Conservation (phyloP, 2,888 invertebrate genomes). For the Taenaris catops region DNA sequence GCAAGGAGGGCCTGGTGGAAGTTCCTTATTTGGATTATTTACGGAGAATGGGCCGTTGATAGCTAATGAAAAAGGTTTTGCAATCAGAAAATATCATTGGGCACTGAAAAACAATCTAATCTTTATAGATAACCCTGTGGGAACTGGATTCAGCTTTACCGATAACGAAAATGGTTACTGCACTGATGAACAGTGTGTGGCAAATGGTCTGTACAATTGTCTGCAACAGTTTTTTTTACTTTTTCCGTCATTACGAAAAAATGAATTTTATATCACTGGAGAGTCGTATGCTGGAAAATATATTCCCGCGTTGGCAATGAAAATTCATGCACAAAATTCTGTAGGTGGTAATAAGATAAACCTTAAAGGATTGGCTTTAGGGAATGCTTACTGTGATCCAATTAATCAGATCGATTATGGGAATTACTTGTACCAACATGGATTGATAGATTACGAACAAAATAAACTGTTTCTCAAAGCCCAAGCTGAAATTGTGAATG, state of each 20-base stretch:
- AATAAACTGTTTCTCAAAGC: conserved; percentile 75
- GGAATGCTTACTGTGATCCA: conserved; percentile 75
- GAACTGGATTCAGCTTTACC: conserved; percentile 83
- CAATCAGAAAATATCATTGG: conserved; percentile 75
- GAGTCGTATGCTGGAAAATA: conserved; percentile 82
- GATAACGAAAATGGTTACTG: conserved; percentile 73
- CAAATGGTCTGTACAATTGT: conserved; percentile 68
- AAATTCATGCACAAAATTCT: conserved; percentile 69
- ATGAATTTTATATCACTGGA: conserved; percentile 81
- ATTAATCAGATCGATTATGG: conserved; percentile 71
- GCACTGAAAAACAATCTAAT: conserved; percentile 77
- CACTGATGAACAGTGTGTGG: conserved; percentile 74
- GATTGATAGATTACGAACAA: conserved; percentile 78
- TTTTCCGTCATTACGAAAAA: conserved; percentile 72
- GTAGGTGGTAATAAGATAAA: conserved; percentile 51
- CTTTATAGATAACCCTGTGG: conserved; percentile 84
- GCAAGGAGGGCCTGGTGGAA: conserved; percentile 80
- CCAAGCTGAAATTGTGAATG: conserved; percentile 74
- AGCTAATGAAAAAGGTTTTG: conserved; percentile 53
- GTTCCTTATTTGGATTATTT: conserved; percentile 76
- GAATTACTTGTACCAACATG: conserved; percentile 69
- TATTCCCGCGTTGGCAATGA: conserved; percentile 67
- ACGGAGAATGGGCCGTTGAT: conserved; percentile 81
- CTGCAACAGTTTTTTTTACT: conserved; percentile 80
- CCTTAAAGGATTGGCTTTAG: conserved; percentile 74